phyloP scores from a whole-genome alignment of 2,113 vertebrate genomes.

The Dasyurus viverrinus region DNA sequence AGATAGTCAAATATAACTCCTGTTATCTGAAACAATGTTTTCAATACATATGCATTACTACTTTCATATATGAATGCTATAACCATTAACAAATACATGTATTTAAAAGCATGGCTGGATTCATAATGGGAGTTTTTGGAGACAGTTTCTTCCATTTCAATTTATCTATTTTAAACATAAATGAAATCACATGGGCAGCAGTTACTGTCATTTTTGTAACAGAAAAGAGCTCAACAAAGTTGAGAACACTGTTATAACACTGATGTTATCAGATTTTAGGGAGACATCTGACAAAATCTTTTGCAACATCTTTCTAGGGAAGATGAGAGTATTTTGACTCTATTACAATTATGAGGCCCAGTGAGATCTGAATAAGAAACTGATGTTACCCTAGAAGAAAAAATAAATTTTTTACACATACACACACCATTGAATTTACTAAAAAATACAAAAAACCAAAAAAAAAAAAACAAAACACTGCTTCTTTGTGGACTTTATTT shows the following conservation, averaged over 20 bases:
- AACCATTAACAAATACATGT: not conserved
- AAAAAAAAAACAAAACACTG: no score
- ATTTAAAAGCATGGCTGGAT: not conserved
- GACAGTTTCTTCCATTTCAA: not conserved
- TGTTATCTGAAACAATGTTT: not conserved
- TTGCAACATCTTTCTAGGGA: not conserved
- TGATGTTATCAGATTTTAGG: not conserved
- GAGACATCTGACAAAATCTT: not conserved
- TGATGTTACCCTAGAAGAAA: not conserved
- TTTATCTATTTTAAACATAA: not conserved
- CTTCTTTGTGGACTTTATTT: not conserved
- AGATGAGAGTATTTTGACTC: not conserved
- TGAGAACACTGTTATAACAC: not conserved
- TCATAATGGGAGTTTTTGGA: not conserved
- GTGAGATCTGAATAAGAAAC: not conserved
- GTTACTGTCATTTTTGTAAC: not conserved
- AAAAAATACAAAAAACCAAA: no score
- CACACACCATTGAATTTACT: not conserved
- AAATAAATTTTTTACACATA: no score
- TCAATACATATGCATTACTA: not conserved
- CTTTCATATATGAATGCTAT: not conserved
- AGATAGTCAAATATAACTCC: not conserved
- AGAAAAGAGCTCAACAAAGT: not conserved
- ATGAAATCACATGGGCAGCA: not conserved
- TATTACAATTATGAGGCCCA: not conserved